Evolutionary conservation across 2,888 invertebrate genomes (phyloP), one percentile per base, ranked within the genome.

Genomic region (Syrista parreyssii): DNA sequence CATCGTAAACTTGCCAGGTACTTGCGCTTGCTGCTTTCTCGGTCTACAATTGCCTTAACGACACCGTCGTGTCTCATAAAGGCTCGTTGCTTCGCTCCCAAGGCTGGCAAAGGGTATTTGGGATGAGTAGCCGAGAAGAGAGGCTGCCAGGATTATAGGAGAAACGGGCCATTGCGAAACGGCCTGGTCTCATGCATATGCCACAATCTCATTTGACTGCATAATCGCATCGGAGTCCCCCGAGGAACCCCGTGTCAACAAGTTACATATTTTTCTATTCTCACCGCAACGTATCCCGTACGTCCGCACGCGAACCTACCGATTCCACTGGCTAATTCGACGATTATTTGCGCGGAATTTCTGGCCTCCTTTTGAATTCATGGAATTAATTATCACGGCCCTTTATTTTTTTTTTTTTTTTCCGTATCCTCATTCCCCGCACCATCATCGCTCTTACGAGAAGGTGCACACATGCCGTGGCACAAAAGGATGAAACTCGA

Each of bases 161-260:
- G 74, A 79, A 79, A 73, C 40, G 55, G 72, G 73, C 36, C 68
- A 31, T 32, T 72, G 74, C 68, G 76, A 75, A 34, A 55, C 79
- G 82, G 82, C 82, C 80, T 82, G 84, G 84, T 82, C 83, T 91
- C 91, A 91, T 91, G 89, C 91, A 91, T 91, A 91, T 91, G 90
- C 90, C 89, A 91, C 88, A 89, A 89, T 91, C 91, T 91, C 91
- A 91, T 91, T 91, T 91, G 91, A 91, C 91, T 91, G 87, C 90
- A 88, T 91, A 91, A 91, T 91, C 89, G 88, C 86, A 88, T 89
- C 88, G 86, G 82, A 85, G 83, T 86, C 89, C 86, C 82, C 75
- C 79, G 89, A 74, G 87, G 88, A 88, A 88, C 86, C 83, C 84
- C 87, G 87, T 90, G 90, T 90, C 91, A 91, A 91, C 90, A 90